Evolutionary conservation across 92 coral and sea anemone species (phyloP), one percentile per base, ranked within the genome.

Genomic region (Phenganax subtilis): DNA sequence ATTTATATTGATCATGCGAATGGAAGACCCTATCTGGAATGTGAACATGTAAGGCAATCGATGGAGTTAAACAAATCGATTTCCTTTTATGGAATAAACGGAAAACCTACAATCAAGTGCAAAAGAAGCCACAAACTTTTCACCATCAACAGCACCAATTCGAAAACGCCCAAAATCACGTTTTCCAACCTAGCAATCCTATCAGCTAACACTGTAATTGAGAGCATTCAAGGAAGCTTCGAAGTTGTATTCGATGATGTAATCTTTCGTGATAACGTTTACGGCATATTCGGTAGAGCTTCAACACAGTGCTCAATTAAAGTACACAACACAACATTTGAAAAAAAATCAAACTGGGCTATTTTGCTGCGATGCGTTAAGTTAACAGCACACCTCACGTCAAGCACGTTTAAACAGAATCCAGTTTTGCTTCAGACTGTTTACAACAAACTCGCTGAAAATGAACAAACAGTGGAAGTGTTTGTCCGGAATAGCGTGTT

Each of bases 21-120:
- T 10, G 61, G 77, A 73, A 27, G 62, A 73, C 77, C 77, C 51
- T 73, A 73, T 73, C 51, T 16, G 62, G 77, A 73, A 73, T 73
- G 77, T 16, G 59, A 73, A 53, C 20, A 73, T 73, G 37, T 29
- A 52, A 73, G 31, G 4, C 30, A 53, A 25, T 9, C 62, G 16
- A 73, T 73, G 30, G 31, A 16, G 59, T 29, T 73, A 31, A 73
- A 73, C 8, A 73, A 54, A 54, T 0, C 77, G 12, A 55, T 73
- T 53, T 73, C 77, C 0, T 73, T 73, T 51, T 20, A 53, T 20
- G 77, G 77, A 20, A 54, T 73, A 73, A 73, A 73, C 12, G 77
- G 77, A 53, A 12, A 14, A 73, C 59, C 77, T 5, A 55, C 20
- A 73, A 53, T 73, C 12, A 53, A 54, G 14, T 73, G 77, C 7